Base-by-base conservation (phyloP, 2,797 vertebrate species). In the Enteromius afrohamiltoni region DNA sequence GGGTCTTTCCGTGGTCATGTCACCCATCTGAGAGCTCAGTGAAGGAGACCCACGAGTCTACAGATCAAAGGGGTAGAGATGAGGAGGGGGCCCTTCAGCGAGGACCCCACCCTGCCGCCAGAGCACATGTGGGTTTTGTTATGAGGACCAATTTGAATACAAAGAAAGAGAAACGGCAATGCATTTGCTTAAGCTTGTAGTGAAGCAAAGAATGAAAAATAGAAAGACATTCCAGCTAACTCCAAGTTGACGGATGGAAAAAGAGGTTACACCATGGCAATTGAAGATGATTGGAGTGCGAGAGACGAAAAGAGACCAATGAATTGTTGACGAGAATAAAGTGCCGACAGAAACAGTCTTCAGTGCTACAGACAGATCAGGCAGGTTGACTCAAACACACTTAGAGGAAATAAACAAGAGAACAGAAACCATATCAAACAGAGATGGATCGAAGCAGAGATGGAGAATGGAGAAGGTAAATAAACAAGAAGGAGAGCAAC, bases 1-100 rank as follows among this genome's bases (percentile, higher is more conserved):
- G 49, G 78, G 49, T 75, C 70, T 80, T 85, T 80, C 40, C 31
- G 23, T 80, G 93, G 92, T 88, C 91, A 91, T 89, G 85, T 93
- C 93, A 94, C 94, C 95, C 93, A 89, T 91, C 90, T 88, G 85
- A 85, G 88, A 90, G 90, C 90, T 84, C 65, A 67, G 53, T 9
- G 55, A 29, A 60, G 62, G 68, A 85, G 58, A 82, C 31, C 65
- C 81, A 77, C 8, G 79, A 73, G 65, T 75, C 51, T 82, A 17
- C 17, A 85, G 85, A 88, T 95, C 93, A 94, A 94, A 95, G 92
- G 81, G 86, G 21, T 62, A 91, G 85, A 86, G 87, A 88, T 89
- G 76, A 82, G 80, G 37, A 47, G 69, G 40, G 69, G 71, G 68
- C 79, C 31, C 42, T 81, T 70, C 79, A 79, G 75, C 5, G n/a